Percentiles rank a stretch among this genome's conserved stretches.
phyloP scores from a whole-genome alignment of 2,797 vertebrate species.

The Prionace glauca region DNA sequence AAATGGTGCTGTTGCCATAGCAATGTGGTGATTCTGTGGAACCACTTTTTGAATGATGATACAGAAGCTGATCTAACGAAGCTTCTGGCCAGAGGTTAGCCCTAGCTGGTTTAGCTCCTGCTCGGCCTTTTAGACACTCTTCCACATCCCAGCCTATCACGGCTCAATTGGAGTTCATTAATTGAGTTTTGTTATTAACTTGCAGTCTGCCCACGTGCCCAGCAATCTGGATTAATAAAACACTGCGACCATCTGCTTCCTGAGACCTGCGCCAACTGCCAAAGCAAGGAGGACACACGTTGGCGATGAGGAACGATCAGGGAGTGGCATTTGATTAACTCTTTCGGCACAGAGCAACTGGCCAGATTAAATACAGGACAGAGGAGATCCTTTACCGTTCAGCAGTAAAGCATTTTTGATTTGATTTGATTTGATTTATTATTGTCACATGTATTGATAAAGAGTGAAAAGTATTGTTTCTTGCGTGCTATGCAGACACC shows the following conservation, averaged over 20 bases:
- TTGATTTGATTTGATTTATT: no score
- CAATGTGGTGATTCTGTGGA: background rate
- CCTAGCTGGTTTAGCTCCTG: background rate
- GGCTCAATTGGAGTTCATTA: background rate
- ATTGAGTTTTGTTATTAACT: background rate
- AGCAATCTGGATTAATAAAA: background rate
- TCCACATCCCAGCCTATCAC: background rate
- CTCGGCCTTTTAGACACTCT: background rate
- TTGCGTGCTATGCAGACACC: no score
- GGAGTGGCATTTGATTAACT: background rate
- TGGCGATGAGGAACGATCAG: no score
- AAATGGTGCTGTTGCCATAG: background rate
- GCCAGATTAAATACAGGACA: background rate
- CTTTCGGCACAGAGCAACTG: background rate
- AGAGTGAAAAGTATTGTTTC: no score
- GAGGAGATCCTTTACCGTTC: background rate
- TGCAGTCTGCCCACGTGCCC: background rate
- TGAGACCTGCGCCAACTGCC: background rate
- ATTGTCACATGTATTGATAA: no score
- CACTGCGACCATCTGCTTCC: background rate
- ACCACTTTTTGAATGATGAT: background rate
- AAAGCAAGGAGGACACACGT: background rate
- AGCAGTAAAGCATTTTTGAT: background rate
- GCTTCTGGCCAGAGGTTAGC: background rate
- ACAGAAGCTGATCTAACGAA: background rate